Base-by-base conservation (phyloP, 2,113 vertebrate species). In the Poeciliopsis occidentalis region DNA sequence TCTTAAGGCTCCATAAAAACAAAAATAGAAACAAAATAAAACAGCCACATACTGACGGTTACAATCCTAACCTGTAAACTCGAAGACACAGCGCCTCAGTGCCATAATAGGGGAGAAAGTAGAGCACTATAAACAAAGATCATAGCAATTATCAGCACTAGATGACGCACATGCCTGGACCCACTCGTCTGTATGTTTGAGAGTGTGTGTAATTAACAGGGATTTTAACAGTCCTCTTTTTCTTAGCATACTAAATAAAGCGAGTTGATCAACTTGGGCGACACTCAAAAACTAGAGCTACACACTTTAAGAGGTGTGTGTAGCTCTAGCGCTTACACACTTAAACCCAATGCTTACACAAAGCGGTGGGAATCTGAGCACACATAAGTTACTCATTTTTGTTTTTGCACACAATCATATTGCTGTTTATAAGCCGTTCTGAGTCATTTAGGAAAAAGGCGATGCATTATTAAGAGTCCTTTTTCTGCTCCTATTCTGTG, bases 101-200 rank as follows among this genome's bases (percentile, higher is more conserved):
- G 64, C 69, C 84, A 85, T 73, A 79, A 63, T 6, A 78, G 67
- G 17, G 62, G 75, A 17, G 78, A 80, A 83, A 83, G 79, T 84
- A 82, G 68, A 78, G 47, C 64, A 37, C 61, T 81, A 47, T 65
- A 81, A 82, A 57, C 80, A 80, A 85, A 80, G 78, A 70, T 87
- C 84, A 76, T 37, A 71, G 88, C 81, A 92, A 90, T 93, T 89
- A 90, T 69, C 79, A 87, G 68, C 82, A 83, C 31, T 86, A 72
- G 76, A 89, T 92, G 92, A 93, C 86, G 89, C 88, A 92, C 71
- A 81, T 67, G 44, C 74, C 24, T 32, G 37, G 76, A 91, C 86
- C 83, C 82, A 85, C 71, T 29, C 29, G 63, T 74, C 37, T 75
- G 39, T 61, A 8, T 54, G 57, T 72, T 22, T 70, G 66, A 63